Conservation (phyloP, 2,888 invertebrate species). For the Meghimatium bilineatum region DNA sequence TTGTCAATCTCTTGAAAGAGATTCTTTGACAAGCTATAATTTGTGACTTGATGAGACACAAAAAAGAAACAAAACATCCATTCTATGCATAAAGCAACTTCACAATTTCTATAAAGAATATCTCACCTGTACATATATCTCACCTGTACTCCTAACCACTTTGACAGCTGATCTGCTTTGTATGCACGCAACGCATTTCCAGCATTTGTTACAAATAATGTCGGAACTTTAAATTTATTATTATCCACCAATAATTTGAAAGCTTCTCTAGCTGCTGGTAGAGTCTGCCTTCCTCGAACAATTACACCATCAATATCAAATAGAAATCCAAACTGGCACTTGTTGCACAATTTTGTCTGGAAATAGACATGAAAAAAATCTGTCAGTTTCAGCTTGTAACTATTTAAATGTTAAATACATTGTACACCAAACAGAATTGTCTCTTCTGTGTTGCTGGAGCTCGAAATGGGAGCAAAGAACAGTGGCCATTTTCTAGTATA, state of each 20-base stretch:
- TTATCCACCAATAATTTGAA: constrained; percentile 80
- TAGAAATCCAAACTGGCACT: constrained; percentile 80
- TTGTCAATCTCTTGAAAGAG: too few relatives aligned
- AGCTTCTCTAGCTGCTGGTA: constrained; percentile 82
- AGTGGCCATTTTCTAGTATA: too few relatives aligned
- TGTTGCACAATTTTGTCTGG: constrained; percentile 34
- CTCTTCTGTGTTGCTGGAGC: too few relatives aligned
- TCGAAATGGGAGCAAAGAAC: too few relatives aligned
- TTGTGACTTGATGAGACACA: too few relatives aligned
- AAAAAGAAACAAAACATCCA: too few relatives aligned
- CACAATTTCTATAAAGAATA: background rate
- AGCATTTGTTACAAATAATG: constrained; percentile 83
- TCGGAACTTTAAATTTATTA: constrained; percentile 81
- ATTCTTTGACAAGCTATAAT: too few relatives aligned
- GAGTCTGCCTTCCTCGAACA: constrained; percentile 81
- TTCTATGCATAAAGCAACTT: background rate
- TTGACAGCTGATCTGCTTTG: constrained; percentile 81
- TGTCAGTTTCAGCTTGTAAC: too few relatives aligned
- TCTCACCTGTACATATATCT: too few relatives aligned
- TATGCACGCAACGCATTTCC: constrained; percentile 81
- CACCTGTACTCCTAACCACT: constrained; percentile 81
- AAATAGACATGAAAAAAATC: constrained; percentile 27
- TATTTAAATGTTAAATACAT: too few relatives aligned
- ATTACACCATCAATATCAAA: constrained; percentile 85
- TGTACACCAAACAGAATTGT: too few relatives aligned